Evolutionary conservation across 2,113 vertebrate genomes (phyloP).

Genomic region (Pagrus major): DNA sequence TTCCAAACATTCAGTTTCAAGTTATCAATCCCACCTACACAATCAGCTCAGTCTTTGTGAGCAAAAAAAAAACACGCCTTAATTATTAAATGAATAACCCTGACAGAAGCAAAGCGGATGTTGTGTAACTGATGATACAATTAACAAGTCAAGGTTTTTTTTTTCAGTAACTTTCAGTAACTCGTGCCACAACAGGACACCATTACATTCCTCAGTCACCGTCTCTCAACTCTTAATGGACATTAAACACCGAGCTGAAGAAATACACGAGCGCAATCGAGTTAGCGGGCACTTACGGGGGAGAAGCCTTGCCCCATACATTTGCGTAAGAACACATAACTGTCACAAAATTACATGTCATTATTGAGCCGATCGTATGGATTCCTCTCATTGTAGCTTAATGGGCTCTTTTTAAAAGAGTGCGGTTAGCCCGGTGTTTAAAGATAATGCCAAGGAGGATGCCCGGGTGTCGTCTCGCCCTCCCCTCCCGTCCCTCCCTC

Average conservation of each 20-base stretch:
- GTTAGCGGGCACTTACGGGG: conserved; percentile 85
- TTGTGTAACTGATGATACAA: conserved; percentile 72
- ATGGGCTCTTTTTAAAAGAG: conserved; percentile 69
- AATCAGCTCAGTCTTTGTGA: conserved; percentile 29
- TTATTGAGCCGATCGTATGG: conserved; percentile 80
- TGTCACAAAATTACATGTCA: conserved; percentile 82
- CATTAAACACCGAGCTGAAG: conserved; percentile 81
- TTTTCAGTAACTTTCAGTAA: conserved; percentile 62
- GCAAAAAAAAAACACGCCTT: conserved; percentile 36
- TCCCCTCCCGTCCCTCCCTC: neutral
- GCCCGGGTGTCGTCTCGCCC: conserved; percentile 37
- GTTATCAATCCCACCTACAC: conserved; percentile 42
- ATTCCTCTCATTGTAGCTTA: conserved; percentile 78
- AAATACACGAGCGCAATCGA: conserved; percentile 80
- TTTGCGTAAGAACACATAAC: conserved; percentile 85
- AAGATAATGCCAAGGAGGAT: conserved; percentile 59
- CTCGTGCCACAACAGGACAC: too few relatives aligned
- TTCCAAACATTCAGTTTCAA: too few relatives aligned
- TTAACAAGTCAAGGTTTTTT: conserved; percentile 65
- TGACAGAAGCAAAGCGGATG: conserved; percentile 29
- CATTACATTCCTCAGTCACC: conserved; percentile 71
- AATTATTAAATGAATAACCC: conserved; percentile 58
- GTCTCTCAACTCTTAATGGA: conserved; percentile 81
- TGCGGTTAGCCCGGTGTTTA: conserved; percentile 60
- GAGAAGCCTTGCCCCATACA: conserved; percentile 72